phyloP scores from a whole-genome alignment of 2,888 invertebrate genomes.

The Tachystola acroxantha region DNA sequence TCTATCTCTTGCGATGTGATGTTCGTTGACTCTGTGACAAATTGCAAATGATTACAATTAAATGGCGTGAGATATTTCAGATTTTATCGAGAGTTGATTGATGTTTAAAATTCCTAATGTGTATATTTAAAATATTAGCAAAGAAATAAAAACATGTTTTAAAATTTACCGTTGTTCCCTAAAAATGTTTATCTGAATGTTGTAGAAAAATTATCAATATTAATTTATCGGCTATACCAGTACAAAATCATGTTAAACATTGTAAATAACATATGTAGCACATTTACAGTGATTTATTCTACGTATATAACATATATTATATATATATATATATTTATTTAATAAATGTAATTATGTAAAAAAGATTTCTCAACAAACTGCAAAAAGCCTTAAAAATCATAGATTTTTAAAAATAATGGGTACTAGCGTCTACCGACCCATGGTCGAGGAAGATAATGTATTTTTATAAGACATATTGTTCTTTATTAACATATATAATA shows the following conservation, averaged over 20 bases:
- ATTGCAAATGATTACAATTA: slow-evolving; percentile 20
- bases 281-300: slow-evolving; percentile 63
- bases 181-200: slow-evolving; percentile 54
- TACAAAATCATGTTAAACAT: slow-evolving; percentile 55
- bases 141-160: slow-evolving; percentile 33
- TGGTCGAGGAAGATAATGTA: slow-evolving; percentile 65
- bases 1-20: slow-evolving; percentile 24
- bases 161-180: slow-evolving; percentile 49
- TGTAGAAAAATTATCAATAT: slow-evolving; percentile 44
- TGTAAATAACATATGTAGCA: slow-evolving; percentile 65
- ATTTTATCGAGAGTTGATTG: slow-evolving; percentile 55
- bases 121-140: slow-evolving; percentile 34
- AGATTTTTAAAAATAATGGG: slow-evolving; percentile 72
- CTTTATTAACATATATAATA: slow-evolving; percentile 77
- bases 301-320: too few relatives aligned
- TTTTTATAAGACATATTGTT: slow-evolving; percentile 77
- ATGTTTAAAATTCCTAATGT: slow-evolving; percentile 40
- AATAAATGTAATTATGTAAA: slow-evolving; percentile 29
- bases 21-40: slow-evolving; percentile 24
- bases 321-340: too few relatives aligned
- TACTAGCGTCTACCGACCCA: slow-evolving; percentile 67
- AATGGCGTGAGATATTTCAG: slow-evolving; percentile 45
- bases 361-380: slow-evolving; percentile 68
- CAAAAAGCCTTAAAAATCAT: slow-evolving; percentile 76
- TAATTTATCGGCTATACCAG: slow-evolving; percentile 70